These are phyloP conservation scores for Strigamia crassipes DNA, from an alignment of 2,888 invertebrate genomes.

Conservation along the genomic window DNA sequence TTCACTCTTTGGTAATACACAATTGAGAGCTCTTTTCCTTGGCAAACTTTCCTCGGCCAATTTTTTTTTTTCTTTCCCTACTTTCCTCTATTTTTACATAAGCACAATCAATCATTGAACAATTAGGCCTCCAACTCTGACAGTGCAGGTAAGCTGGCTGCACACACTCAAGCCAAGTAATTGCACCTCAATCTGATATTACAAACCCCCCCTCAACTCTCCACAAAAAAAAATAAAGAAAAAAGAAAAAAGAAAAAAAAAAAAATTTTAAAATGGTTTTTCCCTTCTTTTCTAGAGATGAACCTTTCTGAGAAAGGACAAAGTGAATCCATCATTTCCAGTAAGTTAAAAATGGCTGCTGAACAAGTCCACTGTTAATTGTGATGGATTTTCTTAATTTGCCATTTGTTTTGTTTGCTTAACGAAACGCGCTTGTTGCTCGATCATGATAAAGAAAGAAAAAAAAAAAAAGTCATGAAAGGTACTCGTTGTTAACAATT, in stretches of 20 bases:
- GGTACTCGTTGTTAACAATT: neutral
- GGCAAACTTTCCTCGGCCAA: neutral
- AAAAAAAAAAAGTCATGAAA: neutral
- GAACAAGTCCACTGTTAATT: neutral
- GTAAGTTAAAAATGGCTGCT: no score
- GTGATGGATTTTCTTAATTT: slow-evolving; percentile 31
- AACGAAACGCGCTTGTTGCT: neutral
- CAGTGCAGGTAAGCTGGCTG: slow-evolving; percentile 12
- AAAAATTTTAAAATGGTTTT: neutral
- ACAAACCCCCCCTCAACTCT: no score
- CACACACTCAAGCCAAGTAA: neutral
- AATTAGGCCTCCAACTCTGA: slow-evolving; percentile 16
- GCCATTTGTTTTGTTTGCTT: slow-evolving; percentile 6
- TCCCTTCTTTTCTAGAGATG: neutral
- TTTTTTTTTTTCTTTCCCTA: neutral
- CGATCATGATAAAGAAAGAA: neutral
- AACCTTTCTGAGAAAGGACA: neutral
- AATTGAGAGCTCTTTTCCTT: slow-evolving; percentile 17
- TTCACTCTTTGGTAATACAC: neutral
- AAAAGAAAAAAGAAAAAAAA: neutral
- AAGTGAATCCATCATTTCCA: no score
- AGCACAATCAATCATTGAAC: slow-evolving; percentile 21
- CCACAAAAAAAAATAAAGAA: neutral
- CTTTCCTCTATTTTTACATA: neutral
- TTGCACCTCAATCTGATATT: slow-evolving; percentile 7